phyloP scores from a whole-genome alignment of 2,888 invertebrate genomes.

The Lasioglossum vierecki region DNA sequence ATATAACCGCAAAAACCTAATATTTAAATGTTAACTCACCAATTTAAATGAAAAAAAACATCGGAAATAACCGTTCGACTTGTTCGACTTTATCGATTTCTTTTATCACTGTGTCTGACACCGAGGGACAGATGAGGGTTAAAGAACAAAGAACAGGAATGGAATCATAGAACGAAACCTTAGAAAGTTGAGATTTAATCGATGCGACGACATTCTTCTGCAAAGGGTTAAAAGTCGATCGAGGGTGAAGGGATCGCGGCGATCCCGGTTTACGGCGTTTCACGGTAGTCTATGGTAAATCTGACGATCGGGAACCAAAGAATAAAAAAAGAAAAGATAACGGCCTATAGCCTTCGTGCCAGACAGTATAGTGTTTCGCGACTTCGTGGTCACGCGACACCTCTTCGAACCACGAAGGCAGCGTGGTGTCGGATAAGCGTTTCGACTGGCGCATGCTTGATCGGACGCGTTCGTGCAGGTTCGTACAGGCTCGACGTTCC shows the following conservation, averaged over 20 bases:
- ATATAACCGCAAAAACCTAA: too few relatives aligned
- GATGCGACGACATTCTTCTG: too few relatives aligned
- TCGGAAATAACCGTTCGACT: too few relatives aligned
- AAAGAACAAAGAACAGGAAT: too few relatives aligned
- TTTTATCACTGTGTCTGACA: too few relatives aligned
- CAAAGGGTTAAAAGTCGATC: conserved; percentile 19
- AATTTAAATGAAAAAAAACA: too few relatives aligned
- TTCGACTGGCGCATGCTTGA: conserved; percentile 51
- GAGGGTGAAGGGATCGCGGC: conserved; percentile 29
- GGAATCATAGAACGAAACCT: too few relatives aligned
- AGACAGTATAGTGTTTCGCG: conserved; percentile 70
- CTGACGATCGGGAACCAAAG: conserved; percentile 63
- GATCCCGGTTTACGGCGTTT: conserved; percentile 43
- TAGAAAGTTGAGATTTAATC: too few relatives aligned
- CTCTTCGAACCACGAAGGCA: conserved; percentile 63
- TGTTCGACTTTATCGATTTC: too few relatives aligned
- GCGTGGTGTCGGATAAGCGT: conserved; percentile 57
- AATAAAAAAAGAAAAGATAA: conserved; percentile 62
- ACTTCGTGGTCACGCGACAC: conserved; percentile 72
- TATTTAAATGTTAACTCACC: too few relatives aligned
- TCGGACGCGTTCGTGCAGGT: conserved; percentile 45
- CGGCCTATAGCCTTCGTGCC: conserved; percentile 68
- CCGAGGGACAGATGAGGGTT: too few relatives aligned
- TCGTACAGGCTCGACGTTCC: conserved; percentile 1
- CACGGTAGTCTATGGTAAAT: conserved; percentile 56